Evolutionary conservation across 1,140 invertebrate genomes (phyloP), one percentile per base, ranked within the genome.

Genomic region (Parasteatoda tepidariorum): DNA sequence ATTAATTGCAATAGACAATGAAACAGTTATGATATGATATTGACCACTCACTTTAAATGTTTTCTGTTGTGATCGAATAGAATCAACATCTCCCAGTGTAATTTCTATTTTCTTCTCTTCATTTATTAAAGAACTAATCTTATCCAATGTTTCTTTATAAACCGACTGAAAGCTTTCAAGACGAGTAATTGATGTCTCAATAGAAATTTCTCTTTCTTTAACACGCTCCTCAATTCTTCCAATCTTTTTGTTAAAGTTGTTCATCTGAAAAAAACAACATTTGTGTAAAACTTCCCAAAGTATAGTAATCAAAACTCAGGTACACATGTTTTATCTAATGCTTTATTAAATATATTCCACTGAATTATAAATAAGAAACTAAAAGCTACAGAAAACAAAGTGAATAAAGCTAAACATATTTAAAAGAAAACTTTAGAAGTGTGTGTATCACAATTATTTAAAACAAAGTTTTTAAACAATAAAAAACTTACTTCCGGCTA

Each of bases 81-180:
- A 93, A 54, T 96, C 95, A 6, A 97, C 93, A 88, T 98, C 96
- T 0, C 95, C 96, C 33, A 94, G 95, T 3, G 98, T 93, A 0
- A 96, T 93, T 88, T 96, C 95, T 84, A 98, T 92, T 84, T 92
- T 92, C 26, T 92, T 90, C 13, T 96, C 91, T 87, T 95, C 92
- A 79, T 94, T 93, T 48, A 91, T 87, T 5, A 94, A 93, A 85
- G 95, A 93, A 83, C 93, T 91, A 11, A 98, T 93, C 84, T 95
- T 93, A 33, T 94, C 93, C 86, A 95, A 91, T 4, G 94, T 92
- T 34, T 91, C 91, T 6, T 92, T 91, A 85, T 96, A 94, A 0
- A 91, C 90, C 83, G 94, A 92, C 88, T 96, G 95, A 90, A 98
- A 97, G 31, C 26, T 71, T 70, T 85, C 59, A 18, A 86, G 57